Base-by-base conservation (phyloP, 2,888 invertebrate species). In the Drosophila kambysellisi region DNA sequence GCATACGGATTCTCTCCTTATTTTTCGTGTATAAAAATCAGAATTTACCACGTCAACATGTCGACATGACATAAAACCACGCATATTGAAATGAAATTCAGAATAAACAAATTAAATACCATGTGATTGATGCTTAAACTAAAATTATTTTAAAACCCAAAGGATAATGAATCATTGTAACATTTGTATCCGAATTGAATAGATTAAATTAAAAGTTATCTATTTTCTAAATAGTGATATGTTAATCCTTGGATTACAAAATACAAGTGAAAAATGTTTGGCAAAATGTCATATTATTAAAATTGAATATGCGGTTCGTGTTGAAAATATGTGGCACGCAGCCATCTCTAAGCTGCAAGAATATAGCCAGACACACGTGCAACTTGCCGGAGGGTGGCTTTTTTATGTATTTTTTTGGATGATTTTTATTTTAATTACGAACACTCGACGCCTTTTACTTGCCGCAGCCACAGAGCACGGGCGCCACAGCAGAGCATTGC, bases 351-450 rank as follows among this genome's bases (percentile, higher is more conserved):
- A n/a, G 20, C 15, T 15, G 12, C 15, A 11, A 15, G 15, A 15
- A n/a, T 15, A 15, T 17, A 25, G n/a, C 9, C 65, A 63, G 54
- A 54, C 72, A 73, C 67, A 73, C 67, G 63, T 59, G 52, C 39
- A 58, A 63, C 60, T 52, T 64, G 67, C 48, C 67, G 35, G 33
- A 32, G 50, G 51, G 50, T 53, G 32, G 46, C 11, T 56, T 66
- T 73, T 65, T 65, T 76, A 8, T 71, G 57, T 41, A 56, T 69
- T 62, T 59, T 81, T 63, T 71, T 64, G 68, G 72, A 68, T 70
- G 69, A 60, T 79, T 74, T 75, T 86, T 81, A 70, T 83, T 81
- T 83, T 83, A 86, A 81, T 86, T 86, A 79, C 86, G 79, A 83
- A 70, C 76, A 70, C 72, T 79, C 71, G 63, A 56, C 51, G 29